Conservation (phyloP, 2,888 invertebrate genomes). For the Drosophila formosana region DNA sequence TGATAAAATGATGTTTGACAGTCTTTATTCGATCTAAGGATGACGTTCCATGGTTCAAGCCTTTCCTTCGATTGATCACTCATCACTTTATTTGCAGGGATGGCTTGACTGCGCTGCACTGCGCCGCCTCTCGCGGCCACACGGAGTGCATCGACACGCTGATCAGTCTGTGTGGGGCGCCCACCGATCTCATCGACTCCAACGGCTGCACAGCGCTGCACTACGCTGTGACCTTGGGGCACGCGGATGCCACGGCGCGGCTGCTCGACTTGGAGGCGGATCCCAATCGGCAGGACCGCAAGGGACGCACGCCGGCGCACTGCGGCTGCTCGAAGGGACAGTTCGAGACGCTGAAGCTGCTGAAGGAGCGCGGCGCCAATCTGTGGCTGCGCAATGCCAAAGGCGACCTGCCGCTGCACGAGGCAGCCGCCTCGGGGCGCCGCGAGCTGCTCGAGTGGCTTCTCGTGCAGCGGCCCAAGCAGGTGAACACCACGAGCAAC, state of each 20-base stretch:
- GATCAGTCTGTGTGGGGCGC: slow-evolving; percentile 94
- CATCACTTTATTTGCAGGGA: slow-evolving; percentile 87
- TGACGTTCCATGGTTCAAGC: too few relatives aligned
- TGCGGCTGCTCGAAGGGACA: slow-evolving; percentile 99
- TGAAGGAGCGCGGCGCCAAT: slow-evolving; percentile 92
- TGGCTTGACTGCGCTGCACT: slow-evolving; percentile 97
- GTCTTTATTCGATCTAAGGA: too few relatives aligned
- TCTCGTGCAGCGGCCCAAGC: slow-evolving; percentile 92
- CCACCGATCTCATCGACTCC: slow-evolving; percentile 95
- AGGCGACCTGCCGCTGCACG: slow-evolving; percentile 98
- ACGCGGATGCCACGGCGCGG: slow-evolving; percentile 96
- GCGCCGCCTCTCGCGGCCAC: slow-evolving; percentile 98
- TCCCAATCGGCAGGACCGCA: slow-evolving; percentile 95
- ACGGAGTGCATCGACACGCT: slow-evolving; percentile 95
- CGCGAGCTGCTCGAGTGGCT: slow-evolving; percentile 96
- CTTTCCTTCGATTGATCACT: too few relatives aligned
- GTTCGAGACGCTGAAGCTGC: slow-evolving; percentile 92
- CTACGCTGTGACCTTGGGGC: slow-evolving; percentile 98
- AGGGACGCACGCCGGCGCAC: slow-evolving; percentile 96
- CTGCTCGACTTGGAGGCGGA: slow-evolving; percentile 96
- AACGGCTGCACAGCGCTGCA: slow-evolving; percentile 98
- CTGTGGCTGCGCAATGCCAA: slow-evolving; percentile 96
- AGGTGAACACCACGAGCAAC: slow-evolving; percentile 94
- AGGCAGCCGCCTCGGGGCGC: slow-evolving; percentile 96
- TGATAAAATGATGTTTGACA: too few relatives aligned